These are phyloP conservation scores for Fissipunctia ypsillon DNA, from an alignment of 2,888 invertebrate genomes.

Conservation along the genomic window DNA sequence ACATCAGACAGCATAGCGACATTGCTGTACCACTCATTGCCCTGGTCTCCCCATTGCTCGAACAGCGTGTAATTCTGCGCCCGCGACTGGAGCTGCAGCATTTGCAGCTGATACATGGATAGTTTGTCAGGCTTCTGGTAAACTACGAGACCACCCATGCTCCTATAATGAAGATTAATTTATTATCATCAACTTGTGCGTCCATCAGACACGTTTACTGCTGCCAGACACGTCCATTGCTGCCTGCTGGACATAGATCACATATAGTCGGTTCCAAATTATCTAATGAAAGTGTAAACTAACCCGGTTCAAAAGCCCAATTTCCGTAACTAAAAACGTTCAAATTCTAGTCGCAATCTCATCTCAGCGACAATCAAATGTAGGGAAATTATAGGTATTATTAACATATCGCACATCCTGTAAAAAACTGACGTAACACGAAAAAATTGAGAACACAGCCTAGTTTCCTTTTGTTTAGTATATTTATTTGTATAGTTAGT, in stretches of 20 bases:
- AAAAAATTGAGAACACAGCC: too few species aligned
- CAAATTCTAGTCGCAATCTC: too few species aligned
- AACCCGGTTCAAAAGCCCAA: not conserved
- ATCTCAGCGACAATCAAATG: too few species aligned
- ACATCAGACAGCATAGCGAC: slow-evolving; percentile 84
- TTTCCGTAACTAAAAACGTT: too few species aligned
- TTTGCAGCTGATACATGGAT: slow-evolving; percentile 65
- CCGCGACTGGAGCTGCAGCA: not conserved
- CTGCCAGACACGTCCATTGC: too few species aligned
- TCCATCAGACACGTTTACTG: too few species aligned
- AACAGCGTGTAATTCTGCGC: slow-evolving; percentile 88
- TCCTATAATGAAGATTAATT: slow-evolving; percentile 68
- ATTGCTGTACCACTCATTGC: slow-evolving; percentile 92
- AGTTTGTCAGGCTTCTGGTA: slow-evolving; percentile 83
- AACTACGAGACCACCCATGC: slow-evolving; percentile 81
- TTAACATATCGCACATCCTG: too few species aligned
- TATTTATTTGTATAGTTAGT: too few species aligned
- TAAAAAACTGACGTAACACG: too few species aligned
- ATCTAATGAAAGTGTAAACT: not conserved
- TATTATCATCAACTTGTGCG: not conserved
- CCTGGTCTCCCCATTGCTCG: slow-evolving; percentile 92
- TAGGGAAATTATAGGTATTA: too few species aligned
- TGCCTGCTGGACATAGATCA: too few species aligned
- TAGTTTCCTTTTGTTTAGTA: too few species aligned
- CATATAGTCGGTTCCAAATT: not conserved